These are phyloP conservation scores for Aphidius ervi DNA, from an alignment of 1,140 invertebrate genomes.

Conservation along the genomic window DNA sequence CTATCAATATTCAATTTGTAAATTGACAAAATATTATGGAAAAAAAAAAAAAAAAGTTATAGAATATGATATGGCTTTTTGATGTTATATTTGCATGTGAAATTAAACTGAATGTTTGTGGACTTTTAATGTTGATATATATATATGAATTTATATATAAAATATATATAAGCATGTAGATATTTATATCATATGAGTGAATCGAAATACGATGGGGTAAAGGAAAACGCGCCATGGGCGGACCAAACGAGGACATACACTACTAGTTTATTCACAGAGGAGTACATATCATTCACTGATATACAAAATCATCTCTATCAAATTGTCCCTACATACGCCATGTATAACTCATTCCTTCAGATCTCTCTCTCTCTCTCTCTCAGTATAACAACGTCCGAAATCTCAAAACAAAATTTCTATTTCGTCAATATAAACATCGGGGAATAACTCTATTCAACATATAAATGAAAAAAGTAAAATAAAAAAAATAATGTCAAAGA, in stretches of 20 bases:
- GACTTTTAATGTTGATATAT: constrained; percentile 22
- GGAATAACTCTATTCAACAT: constrained; percentile 10
- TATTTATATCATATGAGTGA: constrained; percentile 1
- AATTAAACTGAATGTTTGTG: constrained; percentile 46
- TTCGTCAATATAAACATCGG: constrained; percentile 8
- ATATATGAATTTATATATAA: too few relatives aligned
- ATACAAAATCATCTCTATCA: constrained; percentile 18
- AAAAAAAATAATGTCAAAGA: not conserved
- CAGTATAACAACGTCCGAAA: constrained; percentile 3
- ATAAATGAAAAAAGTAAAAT: constrained; percentile 7
- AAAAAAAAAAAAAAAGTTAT: not conserved
- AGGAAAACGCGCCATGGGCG: constrained; percentile 11
- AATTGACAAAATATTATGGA: too few relatives aligned
- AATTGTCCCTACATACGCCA: constrained; percentile 6
- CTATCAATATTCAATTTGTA: too few relatives aligned
- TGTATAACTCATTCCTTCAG: constrained; percentile 40
- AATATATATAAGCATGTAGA: too few relatives aligned
- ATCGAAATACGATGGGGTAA: not conserved
- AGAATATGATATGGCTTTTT: constrained; percentile 8
- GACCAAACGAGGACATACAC: constrained; percentile 12
- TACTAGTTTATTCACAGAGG: constrained; percentile 37
- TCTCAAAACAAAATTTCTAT: constrained; percentile 4
- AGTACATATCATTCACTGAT: constrained; percentile 11
- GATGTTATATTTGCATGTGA: constrained; percentile 39
- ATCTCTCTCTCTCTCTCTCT: constrained; percentile 26